Evolutionary conservation across 1,140 invertebrate species (phyloP).

Genomic region (Drosophila parvula): DNA sequence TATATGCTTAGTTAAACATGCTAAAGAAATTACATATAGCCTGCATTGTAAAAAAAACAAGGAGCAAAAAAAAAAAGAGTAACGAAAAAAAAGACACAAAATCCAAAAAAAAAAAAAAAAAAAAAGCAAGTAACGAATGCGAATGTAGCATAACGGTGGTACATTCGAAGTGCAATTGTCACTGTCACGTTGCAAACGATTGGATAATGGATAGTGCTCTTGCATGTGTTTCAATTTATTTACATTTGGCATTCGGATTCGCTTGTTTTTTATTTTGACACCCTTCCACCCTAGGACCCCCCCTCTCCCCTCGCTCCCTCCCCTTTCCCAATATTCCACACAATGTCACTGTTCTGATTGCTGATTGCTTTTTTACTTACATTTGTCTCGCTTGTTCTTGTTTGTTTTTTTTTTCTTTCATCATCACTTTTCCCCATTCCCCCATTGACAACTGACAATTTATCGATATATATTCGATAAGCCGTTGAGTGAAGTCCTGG

Average conservation of each 20-base stretch:
- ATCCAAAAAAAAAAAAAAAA: slow-evolving; percentile 4
- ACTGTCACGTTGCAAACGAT: slow-evolving; percentile 49
- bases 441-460: slow-evolving; percentile 32
- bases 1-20: slow-evolving; percentile 29
- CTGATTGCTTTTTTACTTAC: slow-evolving; percentile 38
- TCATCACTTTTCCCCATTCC: slow-evolving; percentile 7
- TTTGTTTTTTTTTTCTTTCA: background rate
- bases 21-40: slow-evolving; percentile 36
- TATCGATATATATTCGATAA: slow-evolving; percentile 42
- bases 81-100: background rate
- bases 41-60: slow-evolving; percentile 4
- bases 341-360: slow-evolving; percentile 20
- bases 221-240: slow-evolving; percentile 58
- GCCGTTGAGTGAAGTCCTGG: slow-evolving; percentile 28
- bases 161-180: slow-evolving; percentile 52
- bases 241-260: slow-evolving; percentile 51
- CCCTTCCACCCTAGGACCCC: background rate
- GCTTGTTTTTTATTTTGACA: slow-evolving; percentile 26
- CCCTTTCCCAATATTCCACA: slow-evolving; percentile 3
- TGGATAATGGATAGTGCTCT: slow-evolving; percentile 55
- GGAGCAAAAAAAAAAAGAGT: background rate
- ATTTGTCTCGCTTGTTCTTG: slow-evolving; percentile 26
- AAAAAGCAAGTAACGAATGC: slow-evolving; percentile 25
- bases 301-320: too few species aligned
- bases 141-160: slow-evolving; percentile 22